Conservation (phyloP, 2,113 vertebrate species). For the Gracilinanus agilis region DNA sequence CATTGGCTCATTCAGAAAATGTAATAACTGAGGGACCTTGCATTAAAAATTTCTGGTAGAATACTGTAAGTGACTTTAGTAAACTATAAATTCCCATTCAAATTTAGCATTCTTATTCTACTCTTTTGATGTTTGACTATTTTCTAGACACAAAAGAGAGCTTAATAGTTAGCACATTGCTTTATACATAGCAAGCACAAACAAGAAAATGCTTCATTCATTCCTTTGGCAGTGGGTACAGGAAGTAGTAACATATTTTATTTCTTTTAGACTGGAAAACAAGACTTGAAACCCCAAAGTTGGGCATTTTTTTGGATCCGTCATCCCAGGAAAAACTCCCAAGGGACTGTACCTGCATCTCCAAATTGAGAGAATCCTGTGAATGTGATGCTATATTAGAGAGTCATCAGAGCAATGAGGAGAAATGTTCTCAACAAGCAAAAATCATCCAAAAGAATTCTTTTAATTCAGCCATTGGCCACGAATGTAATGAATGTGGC, state of each 20-base stretch:
- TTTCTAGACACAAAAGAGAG: background rate
- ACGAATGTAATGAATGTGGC: background rate
- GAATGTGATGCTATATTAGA: background rate
- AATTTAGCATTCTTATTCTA: background rate
- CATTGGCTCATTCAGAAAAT: no score
- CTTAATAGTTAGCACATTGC: background rate
- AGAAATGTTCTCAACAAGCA: background rate
- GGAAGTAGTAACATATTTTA: background rate
- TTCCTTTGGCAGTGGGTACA: background rate
- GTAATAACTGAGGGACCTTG: no score
- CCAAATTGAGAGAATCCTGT: background rate
- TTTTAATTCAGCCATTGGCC: background rate
- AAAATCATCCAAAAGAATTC: background rate
- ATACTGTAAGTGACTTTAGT: background rate
- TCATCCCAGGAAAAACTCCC: background rate
- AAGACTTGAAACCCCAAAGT: background rate
- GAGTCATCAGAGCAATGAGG: background rate
- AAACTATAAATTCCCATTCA: background rate
- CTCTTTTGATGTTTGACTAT: background rate
- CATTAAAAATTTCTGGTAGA: no score
- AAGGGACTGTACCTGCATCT: background rate
- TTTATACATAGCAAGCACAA: background rate
- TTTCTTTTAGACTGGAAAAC: background rate
- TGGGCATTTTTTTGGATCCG: background rate
- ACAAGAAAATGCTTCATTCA: background rate